Evolutionary conservation across 2,113 vertebrate genomes (phyloP), one percentile per base, ranked within the genome.

Genomic region (Anolis carolinensis): DNA sequence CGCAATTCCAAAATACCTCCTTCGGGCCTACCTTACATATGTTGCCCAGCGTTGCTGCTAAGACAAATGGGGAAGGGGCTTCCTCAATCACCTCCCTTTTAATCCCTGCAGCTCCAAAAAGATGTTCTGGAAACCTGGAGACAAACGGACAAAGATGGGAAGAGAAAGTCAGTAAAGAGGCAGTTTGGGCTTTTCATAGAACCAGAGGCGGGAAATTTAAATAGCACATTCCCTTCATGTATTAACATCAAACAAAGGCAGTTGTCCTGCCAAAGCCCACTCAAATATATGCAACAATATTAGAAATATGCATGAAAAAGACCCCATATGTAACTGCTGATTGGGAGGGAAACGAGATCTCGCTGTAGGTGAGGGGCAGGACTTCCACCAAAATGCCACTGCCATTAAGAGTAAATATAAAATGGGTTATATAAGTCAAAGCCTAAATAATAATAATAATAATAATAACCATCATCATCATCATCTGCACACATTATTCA

Each of bases 11-110:
- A n/a, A n/a, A n/a, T n/a, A n/a, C n/a, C 25, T 48, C 34, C 25
- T 44, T 30, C 9, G 18, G 0, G 23, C 67, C 27, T 75, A 81
- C 85, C 79, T 86, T 86, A 65, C 74, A 75, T 13, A 67, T 52
- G 52, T 81, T n/a, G 65, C 59, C 70, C 52, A 86, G 59, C 70
- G 81, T 74, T 11, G 55, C 39, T 75, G 48, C n/a, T n/a, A 86
- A 81, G 39, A 32, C 67, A 16, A 39, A n/a, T 3, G 65, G 70
- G 20, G 44, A 65, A 4, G 23, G 27, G 11, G 5, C 8, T 27
- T 73, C 8, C 9, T 20, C n/a, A 11, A 23, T 44, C 7, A 20
- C 50, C 44, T 81, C 52, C 7, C 20, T 25, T 10, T 32, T 10
- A 4, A 23, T 1, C 5, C 44, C 55, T 48, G 71, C 55, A 52